Conservation (phyloP, 2,888 invertebrate species). For the Euphydryas editha region DNA sequence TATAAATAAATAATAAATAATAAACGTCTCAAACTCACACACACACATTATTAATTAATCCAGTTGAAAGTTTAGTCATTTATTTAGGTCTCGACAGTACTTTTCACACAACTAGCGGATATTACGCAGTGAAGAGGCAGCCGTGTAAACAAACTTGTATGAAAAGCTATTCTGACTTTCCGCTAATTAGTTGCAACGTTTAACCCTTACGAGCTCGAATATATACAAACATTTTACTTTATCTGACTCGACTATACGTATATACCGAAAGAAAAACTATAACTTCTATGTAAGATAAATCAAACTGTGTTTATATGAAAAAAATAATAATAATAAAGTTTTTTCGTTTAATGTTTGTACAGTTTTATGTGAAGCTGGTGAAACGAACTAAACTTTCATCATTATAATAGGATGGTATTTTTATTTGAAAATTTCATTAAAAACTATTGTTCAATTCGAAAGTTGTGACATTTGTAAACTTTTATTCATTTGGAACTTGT, state of each 20-base stretch:
- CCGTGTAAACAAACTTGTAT: conserved; percentile 70
- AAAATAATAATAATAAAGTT: background rate
- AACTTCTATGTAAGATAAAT: conserved; percentile 8
- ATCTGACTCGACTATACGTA: conserved; percentile 19
- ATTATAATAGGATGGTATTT: background rate
- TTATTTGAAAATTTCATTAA: too few relatives aligned
- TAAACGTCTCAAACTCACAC: too few relatives aligned
- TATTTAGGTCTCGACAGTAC: conserved; percentile 65
- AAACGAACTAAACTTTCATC: background rate
- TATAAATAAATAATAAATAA: too few relatives aligned
- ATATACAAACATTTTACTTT: conserved; percentile 25
- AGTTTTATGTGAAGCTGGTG: background rate
- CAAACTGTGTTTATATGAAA: background rate
- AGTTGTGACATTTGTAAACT: too few relatives aligned
- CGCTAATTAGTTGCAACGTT: conserved; percentile 60
- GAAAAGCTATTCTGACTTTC: conserved; percentile 64
- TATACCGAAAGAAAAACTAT: conserved; percentile 17
- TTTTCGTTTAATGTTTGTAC: background rate
- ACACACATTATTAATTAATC: conserved; percentile 73
- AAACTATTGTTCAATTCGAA: too few relatives aligned
- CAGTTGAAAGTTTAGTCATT: conserved; percentile 61
- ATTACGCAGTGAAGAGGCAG: conserved; percentile 75
- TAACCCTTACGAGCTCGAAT: conserved; percentile 36
- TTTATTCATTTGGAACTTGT: too few relatives aligned
- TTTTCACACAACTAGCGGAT: conserved; percentile 75